Conservation (phyloP, 2,113 vertebrate genomes). For the Sterrhoptilus dennistouni region DNA sequence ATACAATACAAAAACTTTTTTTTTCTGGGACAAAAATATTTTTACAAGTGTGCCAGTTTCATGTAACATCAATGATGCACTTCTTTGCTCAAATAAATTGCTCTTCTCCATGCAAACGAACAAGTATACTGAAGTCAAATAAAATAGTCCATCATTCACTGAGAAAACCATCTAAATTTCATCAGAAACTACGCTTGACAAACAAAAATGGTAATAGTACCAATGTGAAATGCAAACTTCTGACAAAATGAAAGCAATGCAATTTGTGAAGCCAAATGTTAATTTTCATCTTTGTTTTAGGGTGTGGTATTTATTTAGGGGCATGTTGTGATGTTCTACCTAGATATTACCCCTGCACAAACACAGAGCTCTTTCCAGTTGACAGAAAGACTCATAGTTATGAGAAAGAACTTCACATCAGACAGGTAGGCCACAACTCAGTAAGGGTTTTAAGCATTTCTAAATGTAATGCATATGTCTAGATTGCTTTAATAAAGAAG, state of each 20-base stretch:
- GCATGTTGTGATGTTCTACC: background rate
- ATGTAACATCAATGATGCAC: background rate
- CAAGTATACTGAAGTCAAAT: background rate
- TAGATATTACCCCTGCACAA: background rate
- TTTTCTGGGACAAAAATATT: background rate
- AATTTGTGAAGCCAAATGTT: background rate
- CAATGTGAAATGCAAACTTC: background rate
- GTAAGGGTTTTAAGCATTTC: background rate
- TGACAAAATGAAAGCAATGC: background rate
- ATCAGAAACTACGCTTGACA: background rate
- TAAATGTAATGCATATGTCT: background rate
- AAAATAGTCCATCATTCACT: background rate
- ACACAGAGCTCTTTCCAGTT: background rate
- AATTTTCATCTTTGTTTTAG: background rate
- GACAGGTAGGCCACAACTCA: background rate
- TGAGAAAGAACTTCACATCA: background rate
- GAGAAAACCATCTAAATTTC: background rate
- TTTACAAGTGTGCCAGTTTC: background rate
- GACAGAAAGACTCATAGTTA: background rate
- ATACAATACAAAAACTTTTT: background rate
- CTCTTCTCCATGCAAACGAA: slow-evolving; percentile 13
- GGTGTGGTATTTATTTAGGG: background rate
- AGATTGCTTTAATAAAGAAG: background rate
- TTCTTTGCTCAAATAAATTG: background rate
- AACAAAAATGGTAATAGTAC: background rate